A percentile compares a stretch with the other conserved stretches of the same genome.
phyloP scores from a whole-genome alignment of 2,797 vertebrate genomes.

The Lagorchestes hirsutus region DNA sequence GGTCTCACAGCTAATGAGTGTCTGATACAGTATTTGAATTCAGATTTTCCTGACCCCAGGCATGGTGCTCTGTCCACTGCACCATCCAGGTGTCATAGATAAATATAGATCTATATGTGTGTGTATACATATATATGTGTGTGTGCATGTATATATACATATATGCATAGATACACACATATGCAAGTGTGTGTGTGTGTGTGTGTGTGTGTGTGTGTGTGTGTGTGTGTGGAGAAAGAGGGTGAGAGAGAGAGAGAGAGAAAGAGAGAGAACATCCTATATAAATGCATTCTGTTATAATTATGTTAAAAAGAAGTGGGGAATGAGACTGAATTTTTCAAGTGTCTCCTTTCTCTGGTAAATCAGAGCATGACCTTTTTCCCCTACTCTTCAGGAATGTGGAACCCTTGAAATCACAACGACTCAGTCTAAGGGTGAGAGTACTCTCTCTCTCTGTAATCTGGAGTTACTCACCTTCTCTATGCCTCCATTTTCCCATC shows the following conservation, averaged over 20 bases:
- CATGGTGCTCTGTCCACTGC: background rate
- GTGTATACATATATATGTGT: too few relatives aligned
- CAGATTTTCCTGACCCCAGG: background rate
- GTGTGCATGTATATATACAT: too few relatives aligned
- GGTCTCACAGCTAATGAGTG: background rate
- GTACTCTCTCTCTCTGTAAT: background rate
- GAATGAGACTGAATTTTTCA: background rate
- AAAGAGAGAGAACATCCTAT: background rate
- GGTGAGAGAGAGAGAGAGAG: too few relatives aligned
- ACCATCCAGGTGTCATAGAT: background rate
- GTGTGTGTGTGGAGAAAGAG: background rate
- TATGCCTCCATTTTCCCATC: background rate
- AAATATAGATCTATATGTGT: too few relatives aligned
- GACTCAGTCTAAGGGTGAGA: background rate
- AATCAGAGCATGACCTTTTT: background rate
- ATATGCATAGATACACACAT: too few relatives aligned
- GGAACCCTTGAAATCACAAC: background rate
- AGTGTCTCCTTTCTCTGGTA: background rate
- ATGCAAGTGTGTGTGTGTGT: too few relatives aligned
- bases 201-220: too few relatives aligned
- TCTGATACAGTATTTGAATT: background rate
- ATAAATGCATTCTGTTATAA: background rate
- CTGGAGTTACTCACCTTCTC: background rate
- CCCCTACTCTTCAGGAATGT: background rate
- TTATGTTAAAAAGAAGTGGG: background rate